A percentile compares a stretch with the other conserved stretches of the same genome.
Evolutionary conservation across 1,140 invertebrate genomes (phyloP).

Genomic region (Notospermus geniculatus): DNA sequence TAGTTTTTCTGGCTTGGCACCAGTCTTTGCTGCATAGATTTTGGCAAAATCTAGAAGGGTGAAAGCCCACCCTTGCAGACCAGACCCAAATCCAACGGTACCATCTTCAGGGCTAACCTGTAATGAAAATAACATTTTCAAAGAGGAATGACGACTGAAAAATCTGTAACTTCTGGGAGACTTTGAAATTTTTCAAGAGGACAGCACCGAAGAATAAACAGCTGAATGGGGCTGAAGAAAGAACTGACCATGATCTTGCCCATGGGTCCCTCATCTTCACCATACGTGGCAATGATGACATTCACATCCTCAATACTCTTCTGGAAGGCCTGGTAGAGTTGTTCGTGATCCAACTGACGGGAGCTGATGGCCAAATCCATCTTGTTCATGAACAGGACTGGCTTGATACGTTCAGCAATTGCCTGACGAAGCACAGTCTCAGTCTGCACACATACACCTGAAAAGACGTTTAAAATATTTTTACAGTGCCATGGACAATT

Average conservation of each 20-base stretch:
- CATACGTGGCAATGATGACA: conserved; percentile 99
- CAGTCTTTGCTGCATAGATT: conserved; percentile 98
- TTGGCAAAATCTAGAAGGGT: conserved; percentile 99
- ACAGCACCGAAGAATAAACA: no score
- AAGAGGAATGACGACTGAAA: no score
- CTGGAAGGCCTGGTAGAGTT: conserved; percentile 99
- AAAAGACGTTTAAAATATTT: conserved; percentile 24
- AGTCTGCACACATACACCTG: conserved; percentile 98
- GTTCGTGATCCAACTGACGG: conserved; percentile 88
- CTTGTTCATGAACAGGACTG: conserved; percentile 99
- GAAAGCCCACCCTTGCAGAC: conserved; percentile 98
- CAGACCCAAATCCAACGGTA: conserved; percentile 98
- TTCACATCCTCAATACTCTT: conserved; percentile 99
- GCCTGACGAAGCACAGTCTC: conserved; percentile 98
- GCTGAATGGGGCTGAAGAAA: no score
- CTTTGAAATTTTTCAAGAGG: no score
- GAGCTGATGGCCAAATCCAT: conserved; percentile 98
- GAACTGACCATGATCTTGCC: conserved; percentile 67
- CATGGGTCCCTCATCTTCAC: conserved; percentile 96
- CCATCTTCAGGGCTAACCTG: conserved; percentile 93
- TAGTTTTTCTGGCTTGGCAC: conserved; percentile 92
- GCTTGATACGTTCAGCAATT: conserved; percentile 98
- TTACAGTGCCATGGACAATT: no score
- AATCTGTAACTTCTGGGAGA: no score
- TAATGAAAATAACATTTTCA: conserved; percentile 16